Evolutionary conservation across 2,797 vertebrate species (phyloP).

Genomic region (Lutjanus argentimaculatus): DNA sequence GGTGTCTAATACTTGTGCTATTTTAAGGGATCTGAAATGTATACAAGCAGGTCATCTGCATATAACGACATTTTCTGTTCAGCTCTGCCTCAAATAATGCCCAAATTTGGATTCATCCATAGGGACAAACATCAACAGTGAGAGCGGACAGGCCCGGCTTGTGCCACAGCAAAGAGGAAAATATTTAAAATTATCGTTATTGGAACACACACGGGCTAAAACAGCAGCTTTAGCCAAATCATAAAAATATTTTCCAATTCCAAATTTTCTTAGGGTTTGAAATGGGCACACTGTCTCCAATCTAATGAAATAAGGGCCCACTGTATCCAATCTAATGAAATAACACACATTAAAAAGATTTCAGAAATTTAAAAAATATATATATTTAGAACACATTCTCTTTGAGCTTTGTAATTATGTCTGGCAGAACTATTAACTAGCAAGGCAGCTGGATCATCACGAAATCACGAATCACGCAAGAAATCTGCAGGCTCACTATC

Average conservation of each 20-base stretch:
- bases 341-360: not conserved
- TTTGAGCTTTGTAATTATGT: not conserved
- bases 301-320: not conserved
- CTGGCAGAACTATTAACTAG: not conserved
- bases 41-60: not conserved
- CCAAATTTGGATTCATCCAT: not conserved
- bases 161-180: not conserved
- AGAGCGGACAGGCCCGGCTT: not conserved
- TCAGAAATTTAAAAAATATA: not conserved
- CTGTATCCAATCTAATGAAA: not conserved
- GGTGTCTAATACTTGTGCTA: not conserved
- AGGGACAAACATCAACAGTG: not conserved
- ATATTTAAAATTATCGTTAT: not conserved
- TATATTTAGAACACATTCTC: not conserved
- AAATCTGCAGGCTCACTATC: too few relatives aligned
- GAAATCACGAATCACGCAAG: too few relatives aligned
- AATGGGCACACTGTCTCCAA: not conserved
- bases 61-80: not conserved
- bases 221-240: not conserved
- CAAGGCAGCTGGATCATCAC: too few relatives aligned
- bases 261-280: not conserved
- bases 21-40: not conserved
- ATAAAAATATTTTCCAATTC: not conserved
- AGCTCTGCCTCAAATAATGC: not conserved
- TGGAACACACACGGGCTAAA: not conserved